Evolutionary conservation across 2,797 vertebrate species (phyloP).

Genomic region (Lutjanus argentimaculatus): DNA sequence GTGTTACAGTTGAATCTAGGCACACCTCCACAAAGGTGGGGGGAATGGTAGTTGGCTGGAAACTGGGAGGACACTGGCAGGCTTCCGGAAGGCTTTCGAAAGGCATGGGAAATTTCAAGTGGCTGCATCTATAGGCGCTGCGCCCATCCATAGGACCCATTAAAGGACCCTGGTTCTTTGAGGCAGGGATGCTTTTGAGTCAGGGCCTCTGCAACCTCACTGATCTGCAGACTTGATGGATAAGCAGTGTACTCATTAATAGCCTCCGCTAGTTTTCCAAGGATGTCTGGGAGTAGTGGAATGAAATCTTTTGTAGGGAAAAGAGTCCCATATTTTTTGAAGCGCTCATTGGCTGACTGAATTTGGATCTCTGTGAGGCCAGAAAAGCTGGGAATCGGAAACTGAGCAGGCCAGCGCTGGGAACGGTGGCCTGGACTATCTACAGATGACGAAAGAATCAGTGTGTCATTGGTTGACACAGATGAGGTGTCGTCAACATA

Average conservation of each 20-base stretch:
- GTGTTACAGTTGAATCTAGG: no score
- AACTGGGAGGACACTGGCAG: no score
- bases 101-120: no score
- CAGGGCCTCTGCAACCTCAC: background rate
- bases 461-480: constrained; percentile 11
- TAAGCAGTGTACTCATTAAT: constrained; percentile 19
- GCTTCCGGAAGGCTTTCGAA: no score
- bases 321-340: background rate
- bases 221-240: constrained; percentile 9
- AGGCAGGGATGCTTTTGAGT: constrained; percentile 14
- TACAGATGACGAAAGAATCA: constrained; percentile 4
- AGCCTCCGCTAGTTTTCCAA: background rate
- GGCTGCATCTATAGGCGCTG: no score
- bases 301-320: background rate
- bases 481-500: constrained; percentile 4
- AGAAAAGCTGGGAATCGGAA: constrained; percentile 10
- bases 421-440: constrained; percentile 3
- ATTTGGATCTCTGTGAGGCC: constrained; percentile 5
- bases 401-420: background rate
- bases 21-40: no score
- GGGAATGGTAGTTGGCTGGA: no score
- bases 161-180: constrained; percentile 12
- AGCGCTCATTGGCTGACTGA: no score
- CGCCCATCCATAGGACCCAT: background rate
- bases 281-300: constrained; percentile 2